Base-by-base conservation (phyloP, 2,888 invertebrate genomes). In the Ochropleura plecta region DNA sequence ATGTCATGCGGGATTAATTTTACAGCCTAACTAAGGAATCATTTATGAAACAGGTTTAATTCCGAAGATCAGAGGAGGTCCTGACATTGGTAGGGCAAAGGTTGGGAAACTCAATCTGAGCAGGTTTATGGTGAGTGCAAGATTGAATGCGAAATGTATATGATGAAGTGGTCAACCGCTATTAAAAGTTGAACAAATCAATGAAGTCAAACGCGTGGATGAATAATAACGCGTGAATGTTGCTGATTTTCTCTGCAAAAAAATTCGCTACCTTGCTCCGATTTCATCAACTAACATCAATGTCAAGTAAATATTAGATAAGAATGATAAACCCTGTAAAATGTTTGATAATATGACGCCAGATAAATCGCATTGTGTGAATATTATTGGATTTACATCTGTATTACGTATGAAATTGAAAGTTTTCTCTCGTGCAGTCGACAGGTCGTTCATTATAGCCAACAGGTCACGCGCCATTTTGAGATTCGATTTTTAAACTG, bases 281-380 rank as follows among this genome's bases (percentile, higher is more conserved):
- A 75, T 77, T 87, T 74, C 20, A 57, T 67, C 55, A 73, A 73
- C 67, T 62, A 86, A 76, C 84, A 77, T 72, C 86, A 88, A 88
- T 81, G 78, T 75, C 87, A 74, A 72, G 49, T 81, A 71, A 83
- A 75, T 78, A 75, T 73, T 75, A 72, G 86, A 86, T 88, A 86
- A 81, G 59, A 66, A 46, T 78, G 87, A 86, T 88, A 85, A 78
- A 72, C 42, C 53, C 59, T 14, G 40, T 69, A 78, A 81, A 78
- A 77, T 62, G 62, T 55, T 42, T 63, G 86, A 87, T 85, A 76
- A 82, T 70, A 55, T 70, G 71, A 72, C 62, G 7, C 60, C 18
- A 86, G 87, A 86, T 86, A 84, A 84, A 84, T 76, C 8, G 51
- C 51, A 67, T 66, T 76, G 63, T 73, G 18, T n/a, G 40, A 51